Evolutionary conservation across 2,797 vertebrate genomes (phyloP).

Genomic region (Nannoperca obscura): DNA sequence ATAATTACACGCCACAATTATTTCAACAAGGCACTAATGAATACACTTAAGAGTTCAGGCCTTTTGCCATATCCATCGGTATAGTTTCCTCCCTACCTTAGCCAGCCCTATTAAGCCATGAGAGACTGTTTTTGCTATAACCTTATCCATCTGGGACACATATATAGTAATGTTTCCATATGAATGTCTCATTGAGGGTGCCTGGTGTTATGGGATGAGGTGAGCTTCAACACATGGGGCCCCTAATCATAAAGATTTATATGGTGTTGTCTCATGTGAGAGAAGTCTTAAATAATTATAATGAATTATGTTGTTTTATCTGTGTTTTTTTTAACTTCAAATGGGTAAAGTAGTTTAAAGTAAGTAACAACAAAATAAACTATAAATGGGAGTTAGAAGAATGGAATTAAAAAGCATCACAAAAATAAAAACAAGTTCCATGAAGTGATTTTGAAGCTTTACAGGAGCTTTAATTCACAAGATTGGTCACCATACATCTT

Average conservation of each 20-base stretch:
- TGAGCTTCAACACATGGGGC: constrained; percentile 61
- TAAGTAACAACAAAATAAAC: neutral
- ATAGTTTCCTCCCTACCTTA: constrained; percentile 23
- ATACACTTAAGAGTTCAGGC: constrained; percentile 51
- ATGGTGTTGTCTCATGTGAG: constrained; percentile 42
- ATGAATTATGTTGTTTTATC: constrained; percentile 3
- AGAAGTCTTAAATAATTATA: neutral
- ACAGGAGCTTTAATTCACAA: neutral
- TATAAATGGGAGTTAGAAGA: too few relatives aligned
- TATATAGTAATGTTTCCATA: constrained; percentile 41
- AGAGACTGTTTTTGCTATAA: constrained; percentile 47
- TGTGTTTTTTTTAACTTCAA: neutral
- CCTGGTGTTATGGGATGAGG: constrained; percentile 44
- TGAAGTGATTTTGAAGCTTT: neutral
- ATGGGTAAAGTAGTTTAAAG: neutral
- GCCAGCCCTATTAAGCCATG: constrained; percentile 19
- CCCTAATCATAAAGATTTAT: constrained; percentile 49
- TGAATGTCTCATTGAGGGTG: constrained; percentile 40
- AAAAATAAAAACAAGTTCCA: neutral
- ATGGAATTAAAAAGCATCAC: neutral
- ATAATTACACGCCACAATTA: constrained; percentile 65
- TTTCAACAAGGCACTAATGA: constrained; percentile 67
- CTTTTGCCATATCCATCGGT: constrained; percentile 48
- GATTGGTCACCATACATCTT: neutral
- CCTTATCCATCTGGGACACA: constrained; percentile 55